These are phyloP conservation scores for Esox niger DNA, from an alignment of 2,113 vertebrate genomes.

Conservation along the genomic window DNA sequence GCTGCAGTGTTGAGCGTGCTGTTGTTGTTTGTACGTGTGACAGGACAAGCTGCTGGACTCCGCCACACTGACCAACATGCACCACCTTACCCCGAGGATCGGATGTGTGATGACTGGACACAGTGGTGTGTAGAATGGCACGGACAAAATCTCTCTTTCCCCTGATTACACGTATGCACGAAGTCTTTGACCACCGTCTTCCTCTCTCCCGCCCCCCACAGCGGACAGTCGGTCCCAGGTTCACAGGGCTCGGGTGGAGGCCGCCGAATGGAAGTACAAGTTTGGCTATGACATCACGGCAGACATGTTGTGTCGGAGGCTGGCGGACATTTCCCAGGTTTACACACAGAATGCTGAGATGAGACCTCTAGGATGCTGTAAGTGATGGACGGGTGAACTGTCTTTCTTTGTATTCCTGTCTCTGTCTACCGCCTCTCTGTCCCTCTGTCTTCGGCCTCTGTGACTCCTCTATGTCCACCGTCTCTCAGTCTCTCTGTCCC, in stretches of 20 bases:
- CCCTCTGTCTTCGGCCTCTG: not conserved
- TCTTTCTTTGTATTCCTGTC: not conserved
- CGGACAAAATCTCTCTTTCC: not conserved
- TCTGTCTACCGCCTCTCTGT: not conserved
- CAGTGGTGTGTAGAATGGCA: constrained; percentile 49
- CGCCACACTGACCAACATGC: constrained; percentile 75
- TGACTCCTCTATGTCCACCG: not conserved
- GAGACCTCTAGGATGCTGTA: constrained; percentile 80
- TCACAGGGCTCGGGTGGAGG: constrained; percentile 74
- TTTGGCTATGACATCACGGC: constrained; percentile 75
- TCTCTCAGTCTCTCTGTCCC: not conserved
- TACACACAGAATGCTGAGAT: constrained; percentile 81
- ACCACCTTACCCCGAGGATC: constrained; percentile 69
- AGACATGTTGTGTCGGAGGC: constrained; percentile 70
- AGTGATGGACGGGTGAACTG: constrained; percentile 54
- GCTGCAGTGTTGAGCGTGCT: not conserved
- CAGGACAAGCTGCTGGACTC: constrained; percentile 78
- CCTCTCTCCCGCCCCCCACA: constrained; percentile 33
- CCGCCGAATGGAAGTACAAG: constrained; percentile 78
- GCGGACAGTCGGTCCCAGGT: constrained; percentile 78
- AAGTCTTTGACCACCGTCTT: not conserved
- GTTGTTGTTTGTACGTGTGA: no score
- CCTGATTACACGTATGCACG: not conserved
- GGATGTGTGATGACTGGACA: constrained; percentile 80
- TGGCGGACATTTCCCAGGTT: constrained; percentile 78